phyloP scores from a whole-genome alignment of 2,797 vertebrate genomes.

The Muscicapa comitata region DNA sequence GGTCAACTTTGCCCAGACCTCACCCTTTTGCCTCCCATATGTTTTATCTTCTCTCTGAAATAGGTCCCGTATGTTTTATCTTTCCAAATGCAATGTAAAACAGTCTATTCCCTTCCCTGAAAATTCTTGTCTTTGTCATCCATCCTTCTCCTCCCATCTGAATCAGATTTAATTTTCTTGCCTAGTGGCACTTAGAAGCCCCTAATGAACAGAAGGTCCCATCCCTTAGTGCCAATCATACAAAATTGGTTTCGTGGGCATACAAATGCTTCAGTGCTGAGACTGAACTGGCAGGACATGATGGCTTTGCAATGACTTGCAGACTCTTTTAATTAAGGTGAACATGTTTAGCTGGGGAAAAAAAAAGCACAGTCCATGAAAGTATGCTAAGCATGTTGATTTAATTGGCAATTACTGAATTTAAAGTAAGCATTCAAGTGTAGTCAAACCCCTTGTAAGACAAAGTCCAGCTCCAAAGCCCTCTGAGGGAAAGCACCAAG shows the following conservation, averaged over 20 bases:
- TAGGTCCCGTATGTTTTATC: not conserved
- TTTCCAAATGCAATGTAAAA: not conserved
- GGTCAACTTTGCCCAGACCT: not conserved
- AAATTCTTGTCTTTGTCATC: not conserved
- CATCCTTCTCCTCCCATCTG: not conserved
- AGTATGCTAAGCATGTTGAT: slow-evolving; percentile 50
- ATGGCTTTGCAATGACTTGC: slow-evolving; percentile 36
- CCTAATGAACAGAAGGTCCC: slow-evolving; percentile 36
- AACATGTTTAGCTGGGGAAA: slow-evolving; percentile 1
- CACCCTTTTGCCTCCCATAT: not conserved
- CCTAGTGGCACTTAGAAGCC: slow-evolving; percentile 4
- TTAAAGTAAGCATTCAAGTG: slow-evolving; percentile 15
- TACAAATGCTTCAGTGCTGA: not conserved
- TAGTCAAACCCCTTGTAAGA: not conserved
- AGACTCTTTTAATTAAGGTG: slow-evolving; percentile 58
- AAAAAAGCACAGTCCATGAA: not conserved
- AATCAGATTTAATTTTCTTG: slow-evolving; percentile 27
- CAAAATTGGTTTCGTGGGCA: not conserved
- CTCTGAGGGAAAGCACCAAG: not conserved
- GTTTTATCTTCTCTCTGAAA: not conserved
- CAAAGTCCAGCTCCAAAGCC: not conserved
- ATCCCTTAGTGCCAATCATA: slow-evolving; percentile 11
- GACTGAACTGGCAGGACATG: slow-evolving; percentile 20
- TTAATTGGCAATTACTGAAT: slow-evolving; percentile 53
- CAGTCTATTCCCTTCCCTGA: not conserved